phyloP scores from a whole-genome alignment of 2,888 invertebrate genomes.

The Anthrax anthrax region DNA sequence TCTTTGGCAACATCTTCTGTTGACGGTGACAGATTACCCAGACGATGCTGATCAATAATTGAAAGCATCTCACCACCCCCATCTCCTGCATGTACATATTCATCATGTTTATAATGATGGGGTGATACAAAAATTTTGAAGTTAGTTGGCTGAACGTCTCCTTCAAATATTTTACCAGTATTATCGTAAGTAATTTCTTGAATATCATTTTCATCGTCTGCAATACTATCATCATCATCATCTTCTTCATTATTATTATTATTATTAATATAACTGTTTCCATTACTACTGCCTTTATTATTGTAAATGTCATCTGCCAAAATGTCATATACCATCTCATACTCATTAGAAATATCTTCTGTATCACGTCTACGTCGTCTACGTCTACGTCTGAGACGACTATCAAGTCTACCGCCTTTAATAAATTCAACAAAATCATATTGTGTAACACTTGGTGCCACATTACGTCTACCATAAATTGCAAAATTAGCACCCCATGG shows the following conservation, averaged over 20 bases:
- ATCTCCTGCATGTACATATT: slow-evolving; percentile 11
- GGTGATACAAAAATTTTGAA: slow-evolving; percentile 10
- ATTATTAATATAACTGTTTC: slow-evolving; percentile 3
- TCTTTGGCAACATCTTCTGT: slow-evolving; percentile 20
- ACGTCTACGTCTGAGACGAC: slow-evolving; percentile 47
- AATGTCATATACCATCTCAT: slow-evolving; percentile 19
- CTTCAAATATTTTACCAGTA: slow-evolving; percentile 7
- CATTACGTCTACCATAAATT: slow-evolving; percentile 86
- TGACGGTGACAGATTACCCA: slow-evolving; percentile 11
- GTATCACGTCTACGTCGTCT: slow-evolving; percentile 13
- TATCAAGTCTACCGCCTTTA: slow-evolving; percentile 69
- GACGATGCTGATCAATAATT: neutral
- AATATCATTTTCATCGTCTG: slow-evolving; percentile 26
- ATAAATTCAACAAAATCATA: slow-evolving; percentile 95
- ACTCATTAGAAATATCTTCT: slow-evolving; percentile 9
- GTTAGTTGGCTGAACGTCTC: too few relatives aligned
- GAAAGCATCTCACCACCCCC: slow-evolving; percentile 10
- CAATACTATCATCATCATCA: slow-evolving; percentile 19
- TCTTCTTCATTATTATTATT: slow-evolving; percentile 7
- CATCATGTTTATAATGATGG: slow-evolving; percentile 3
- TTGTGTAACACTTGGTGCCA: slow-evolving; percentile 90
- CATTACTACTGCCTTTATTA: slow-evolving; percentile 5
- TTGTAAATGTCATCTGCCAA: slow-evolving; percentile 13
- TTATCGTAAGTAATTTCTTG: slow-evolving; percentile 22
- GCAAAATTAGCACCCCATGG: slow-evolving; percentile 92